Evolutionary conservation across 2,113 vertebrate genomes (phyloP).

Genomic region (Crotophaga sulcirostris): DNA sequence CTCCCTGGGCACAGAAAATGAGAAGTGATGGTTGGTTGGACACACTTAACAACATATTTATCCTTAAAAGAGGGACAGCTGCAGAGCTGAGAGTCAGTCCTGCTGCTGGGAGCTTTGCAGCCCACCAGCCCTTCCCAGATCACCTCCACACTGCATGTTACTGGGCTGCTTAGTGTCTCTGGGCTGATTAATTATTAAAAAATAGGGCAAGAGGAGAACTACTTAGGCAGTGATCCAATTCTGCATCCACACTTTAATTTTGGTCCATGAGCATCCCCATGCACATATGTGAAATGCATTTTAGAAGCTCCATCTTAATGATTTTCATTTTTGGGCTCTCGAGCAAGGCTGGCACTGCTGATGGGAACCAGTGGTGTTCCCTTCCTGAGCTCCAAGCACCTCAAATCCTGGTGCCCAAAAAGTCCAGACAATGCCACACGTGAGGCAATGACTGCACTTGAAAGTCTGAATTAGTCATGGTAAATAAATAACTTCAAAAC

Average conservation of each 20-base stretch:
- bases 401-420: not conserved
- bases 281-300: not conserved
- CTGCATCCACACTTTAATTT: fast-evolving
- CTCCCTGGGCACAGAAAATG: not conserved
- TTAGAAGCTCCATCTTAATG: fast-evolving
- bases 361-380: fast-evolving
- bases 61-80: not conserved
- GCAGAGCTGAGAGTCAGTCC: not conserved
- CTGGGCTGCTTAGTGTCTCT: not conserved
- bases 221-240: fast-evolving
- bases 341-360: not conserved
- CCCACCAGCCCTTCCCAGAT: not conserved
- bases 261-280: fast-evolving
- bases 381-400: not conserved
- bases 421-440: not conserved
- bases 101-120: not conserved
- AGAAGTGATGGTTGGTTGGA: not conserved
- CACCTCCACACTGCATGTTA: not conserved
- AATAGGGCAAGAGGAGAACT: not conserved
- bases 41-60: not conserved
- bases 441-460: fast-evolving
- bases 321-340: fast-evolving
- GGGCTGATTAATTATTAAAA: not conserved
- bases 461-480: not conserved
- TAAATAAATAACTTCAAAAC: slow-evolving; percentile 2